A percentile compares a stretch with the other conserved stretches of the same genome.
These are phyloP conservation scores for Sebastes itinus DNA, from an alignment of 2,797 vertebrate genomes.

Conservation along the genomic window DNA sequence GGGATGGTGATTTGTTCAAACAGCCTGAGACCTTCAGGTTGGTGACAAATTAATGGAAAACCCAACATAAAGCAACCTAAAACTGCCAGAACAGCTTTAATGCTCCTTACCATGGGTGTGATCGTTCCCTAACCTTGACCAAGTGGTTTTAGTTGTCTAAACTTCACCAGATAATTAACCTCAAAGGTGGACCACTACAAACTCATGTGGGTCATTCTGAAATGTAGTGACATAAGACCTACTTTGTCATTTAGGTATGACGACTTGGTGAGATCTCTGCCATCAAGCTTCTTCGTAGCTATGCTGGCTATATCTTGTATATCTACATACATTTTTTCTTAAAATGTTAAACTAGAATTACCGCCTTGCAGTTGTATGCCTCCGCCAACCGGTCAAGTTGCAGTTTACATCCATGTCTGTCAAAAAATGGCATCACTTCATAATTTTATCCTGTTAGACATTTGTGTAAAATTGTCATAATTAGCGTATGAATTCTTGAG, in stretches of 20 bases:
- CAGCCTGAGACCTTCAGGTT: background rate
- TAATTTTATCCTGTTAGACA: too few species aligned
- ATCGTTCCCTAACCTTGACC: background rate
- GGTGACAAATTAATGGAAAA: background rate
- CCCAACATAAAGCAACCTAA: background rate
- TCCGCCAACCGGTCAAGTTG: too few species aligned
- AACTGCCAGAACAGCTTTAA: background rate
- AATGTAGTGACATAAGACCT: background rate
- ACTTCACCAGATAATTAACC: background rate
- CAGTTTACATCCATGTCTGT: too few species aligned
- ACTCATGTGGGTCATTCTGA: background rate
- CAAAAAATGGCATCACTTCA: too few species aligned
- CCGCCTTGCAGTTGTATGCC: fast-evolving
- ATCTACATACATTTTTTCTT: too few species aligned
- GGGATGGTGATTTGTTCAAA: background rate
- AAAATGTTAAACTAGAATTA: too few species aligned
- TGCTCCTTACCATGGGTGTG: too few species aligned
- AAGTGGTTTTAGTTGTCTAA: background rate
- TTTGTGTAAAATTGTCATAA: too few species aligned
- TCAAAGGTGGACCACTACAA: background rate
- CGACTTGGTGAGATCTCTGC: background rate
- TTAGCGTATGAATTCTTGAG: fast-evolving
- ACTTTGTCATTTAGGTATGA: background rate
- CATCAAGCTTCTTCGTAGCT: background rate
- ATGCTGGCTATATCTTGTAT: too few species aligned